Percentiles rank a stretch among this genome's conserved stretches.
These are phyloP conservation scores for Hyperoplus lanceolatus DNA, from an alignment of 2,797 vertebrate species.

Conservation along the genomic window DNA sequence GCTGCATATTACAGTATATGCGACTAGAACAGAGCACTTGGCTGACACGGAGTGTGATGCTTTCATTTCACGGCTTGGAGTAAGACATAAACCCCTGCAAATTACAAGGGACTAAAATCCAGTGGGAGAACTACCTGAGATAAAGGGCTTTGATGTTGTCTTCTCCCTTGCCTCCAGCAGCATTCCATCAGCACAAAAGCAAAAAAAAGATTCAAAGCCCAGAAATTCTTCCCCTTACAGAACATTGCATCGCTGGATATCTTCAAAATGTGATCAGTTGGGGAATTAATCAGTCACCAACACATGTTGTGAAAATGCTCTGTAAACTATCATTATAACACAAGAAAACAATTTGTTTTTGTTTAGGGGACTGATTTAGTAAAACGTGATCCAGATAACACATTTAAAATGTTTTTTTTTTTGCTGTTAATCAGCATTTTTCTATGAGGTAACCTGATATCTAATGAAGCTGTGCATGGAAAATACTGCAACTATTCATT, in stretches of 20 bases:
- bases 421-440: slow-evolving; percentile 27
- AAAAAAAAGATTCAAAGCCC: slow-evolving; percentile 52
- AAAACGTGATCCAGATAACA: not conserved
- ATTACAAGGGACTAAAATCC: slow-evolving; percentile 71
- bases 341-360: not conserved
- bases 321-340: not conserved
- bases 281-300: not conserved
- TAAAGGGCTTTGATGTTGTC: slow-evolving; percentile 77
- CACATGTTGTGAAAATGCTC: not conserved
- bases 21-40: slow-evolving; percentile 40
- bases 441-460: slow-evolving; percentile 14
- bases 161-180: slow-evolving; percentile 55
- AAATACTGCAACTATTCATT: slow-evolving; percentile 26
- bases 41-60: slow-evolving; percentile 43
- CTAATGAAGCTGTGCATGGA: slow-evolving; percentile 26
- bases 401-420: not conserved
- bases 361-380: not conserved
- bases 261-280: not conserved
- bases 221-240: slow-evolving; percentile 50
- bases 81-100: slow-evolving; percentile 71
- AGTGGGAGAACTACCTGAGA: slow-evolving; percentile 65
- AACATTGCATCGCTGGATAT: not conserved
- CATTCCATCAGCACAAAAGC: slow-evolving; percentile 73
- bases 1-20: slow-evolving; percentile 9
- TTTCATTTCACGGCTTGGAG: slow-evolving; percentile 70